phyloP scores from a whole-genome alignment of 2,797 vertebrate genomes.

The Gymnocypris eckloni region DNA sequence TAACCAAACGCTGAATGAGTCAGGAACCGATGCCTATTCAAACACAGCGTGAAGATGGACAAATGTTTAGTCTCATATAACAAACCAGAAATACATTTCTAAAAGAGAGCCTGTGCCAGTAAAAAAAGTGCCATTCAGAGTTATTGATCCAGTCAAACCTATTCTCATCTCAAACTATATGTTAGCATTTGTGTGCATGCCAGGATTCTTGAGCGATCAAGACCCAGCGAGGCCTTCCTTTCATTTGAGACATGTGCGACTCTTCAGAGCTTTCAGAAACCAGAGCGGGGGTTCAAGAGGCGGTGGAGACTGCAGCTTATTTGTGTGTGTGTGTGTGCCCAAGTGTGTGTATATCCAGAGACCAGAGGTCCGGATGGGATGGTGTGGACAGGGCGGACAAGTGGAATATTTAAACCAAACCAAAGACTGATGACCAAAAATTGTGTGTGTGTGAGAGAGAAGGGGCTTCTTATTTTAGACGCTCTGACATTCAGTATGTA shows the following conservation, averaged over 20 bases:
- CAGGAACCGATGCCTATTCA: neutral
- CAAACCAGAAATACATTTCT: neutral
- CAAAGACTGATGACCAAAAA: conserved; percentile 57
- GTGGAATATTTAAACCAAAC: conserved; percentile 55
- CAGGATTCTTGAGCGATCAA: conserved; percentile 17
- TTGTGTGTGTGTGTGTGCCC: conserved; percentile 30
- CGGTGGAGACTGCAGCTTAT: conserved; percentile 21
- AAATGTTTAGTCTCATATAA: neutral
- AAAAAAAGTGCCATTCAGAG: neutral
- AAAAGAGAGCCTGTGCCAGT: neutral
- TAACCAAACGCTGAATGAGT: neutral
- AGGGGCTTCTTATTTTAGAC: conserved; percentile 23
- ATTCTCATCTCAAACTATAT: neutral
- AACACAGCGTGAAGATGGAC: neutral
- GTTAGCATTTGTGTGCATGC: neutral
- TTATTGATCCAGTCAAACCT: neutral
- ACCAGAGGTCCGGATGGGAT: conserved; percentile 64
- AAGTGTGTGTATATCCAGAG: conserved; percentile 34
- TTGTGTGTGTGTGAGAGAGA: neutral
- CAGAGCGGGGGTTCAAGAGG: conserved; percentile 45
- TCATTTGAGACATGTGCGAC: conserved; percentile 52
- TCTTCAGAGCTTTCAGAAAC: conserved; percentile 58
- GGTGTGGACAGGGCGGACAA: conserved; percentile 68
- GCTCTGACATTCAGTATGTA: conserved; percentile 27
- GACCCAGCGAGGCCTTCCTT: conserved; percentile 18